A percentile compares a stretch with the other conserved stretches of the same genome.
These are phyloP conservation scores for Collichthys lucidus DNA, from an alignment of 2,113 vertebrate species.

Conservation along the genomic window DNA sequence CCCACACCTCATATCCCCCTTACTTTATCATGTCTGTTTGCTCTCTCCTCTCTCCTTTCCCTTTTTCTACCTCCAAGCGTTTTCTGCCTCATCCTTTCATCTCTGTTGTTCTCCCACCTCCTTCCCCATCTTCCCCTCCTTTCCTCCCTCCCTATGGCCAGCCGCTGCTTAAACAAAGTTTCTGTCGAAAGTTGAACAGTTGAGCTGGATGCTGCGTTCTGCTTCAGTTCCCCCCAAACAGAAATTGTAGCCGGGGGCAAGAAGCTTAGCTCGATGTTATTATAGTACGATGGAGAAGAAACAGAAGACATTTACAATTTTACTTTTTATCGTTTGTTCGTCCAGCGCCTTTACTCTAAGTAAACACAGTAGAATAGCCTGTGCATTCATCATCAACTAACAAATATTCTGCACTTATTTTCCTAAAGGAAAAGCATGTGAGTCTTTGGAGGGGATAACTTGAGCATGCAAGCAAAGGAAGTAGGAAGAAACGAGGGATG, in stretches of 20 bases:
- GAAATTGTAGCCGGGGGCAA: constrained; percentile 60
- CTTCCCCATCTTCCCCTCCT: background rate
- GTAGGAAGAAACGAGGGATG: background rate
- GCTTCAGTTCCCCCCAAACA: constrained; percentile 59
- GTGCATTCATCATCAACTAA: background rate
- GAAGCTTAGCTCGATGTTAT: constrained; percentile 64
- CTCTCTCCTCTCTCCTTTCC: constrained; percentile 11
- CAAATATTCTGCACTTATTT: background rate
- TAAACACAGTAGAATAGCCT: background rate
- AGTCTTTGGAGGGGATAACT: background rate
- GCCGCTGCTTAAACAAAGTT: constrained; percentile 60
- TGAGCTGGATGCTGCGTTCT: constrained; percentile 52
- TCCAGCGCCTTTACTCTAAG: background rate
- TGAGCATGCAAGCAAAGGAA: constrained; percentile 14
- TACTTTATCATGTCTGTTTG: constrained; percentile 26
- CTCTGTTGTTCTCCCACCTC: constrained; percentile 63
- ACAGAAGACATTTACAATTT: constrained; percentile 39
- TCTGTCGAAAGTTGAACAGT: constrained; percentile 50
- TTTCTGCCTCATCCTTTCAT: constrained; percentile 72
- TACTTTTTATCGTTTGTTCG: background rate
- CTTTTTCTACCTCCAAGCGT: constrained; percentile 56
- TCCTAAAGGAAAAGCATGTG: background rate
- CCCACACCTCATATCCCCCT: constrained; percentile 40
- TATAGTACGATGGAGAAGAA: constrained; percentile 53
- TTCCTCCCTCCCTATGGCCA: constrained; percentile 49